Evolutionary conservation across 2,888 invertebrate species (phyloP).

Genomic region (Linnaemya tessellans): DNA sequence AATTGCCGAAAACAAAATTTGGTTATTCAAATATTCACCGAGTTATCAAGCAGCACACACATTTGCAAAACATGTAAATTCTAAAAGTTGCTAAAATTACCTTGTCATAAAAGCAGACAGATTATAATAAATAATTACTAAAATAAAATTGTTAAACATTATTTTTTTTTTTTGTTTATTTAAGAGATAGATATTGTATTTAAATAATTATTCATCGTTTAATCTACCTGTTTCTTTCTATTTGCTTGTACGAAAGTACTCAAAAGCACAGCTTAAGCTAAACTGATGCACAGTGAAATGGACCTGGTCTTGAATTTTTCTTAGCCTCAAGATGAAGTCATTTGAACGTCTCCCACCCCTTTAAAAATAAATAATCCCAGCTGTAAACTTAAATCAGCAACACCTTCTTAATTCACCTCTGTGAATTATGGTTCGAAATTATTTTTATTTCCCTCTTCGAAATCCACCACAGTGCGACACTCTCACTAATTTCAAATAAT

Average conservation of each 20-base stretch:
- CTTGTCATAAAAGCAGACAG: constrained; percentile 19
- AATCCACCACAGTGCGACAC: no score
- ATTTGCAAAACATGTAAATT: not conserved
- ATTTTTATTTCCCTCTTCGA: no score
- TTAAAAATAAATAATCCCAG: no score
- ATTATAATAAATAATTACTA: constrained; percentile 8
- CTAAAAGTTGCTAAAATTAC: constrained; percentile 1
- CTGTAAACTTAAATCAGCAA: no score
- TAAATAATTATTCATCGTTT: not conserved
- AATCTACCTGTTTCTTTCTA: not conserved
- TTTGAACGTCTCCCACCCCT: no score
- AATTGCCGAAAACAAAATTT: no score
- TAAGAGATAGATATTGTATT: no score
- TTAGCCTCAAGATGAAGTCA: no score
- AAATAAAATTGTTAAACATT: constrained; percentile 1
- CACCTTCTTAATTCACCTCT: no score
- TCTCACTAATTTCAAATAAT: not conserved
- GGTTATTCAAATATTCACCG: no score
- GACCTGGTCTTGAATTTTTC: no score
- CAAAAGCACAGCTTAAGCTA: not conserved
- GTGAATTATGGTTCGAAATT: no score
- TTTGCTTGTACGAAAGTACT: not conserved
- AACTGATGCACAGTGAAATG: not conserved
- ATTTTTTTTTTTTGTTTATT: not conserved
- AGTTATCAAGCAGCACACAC: not conserved